Conservation (phyloP, 2,113 vertebrate genomes). For the Cnemophilus loriae region DNA sequence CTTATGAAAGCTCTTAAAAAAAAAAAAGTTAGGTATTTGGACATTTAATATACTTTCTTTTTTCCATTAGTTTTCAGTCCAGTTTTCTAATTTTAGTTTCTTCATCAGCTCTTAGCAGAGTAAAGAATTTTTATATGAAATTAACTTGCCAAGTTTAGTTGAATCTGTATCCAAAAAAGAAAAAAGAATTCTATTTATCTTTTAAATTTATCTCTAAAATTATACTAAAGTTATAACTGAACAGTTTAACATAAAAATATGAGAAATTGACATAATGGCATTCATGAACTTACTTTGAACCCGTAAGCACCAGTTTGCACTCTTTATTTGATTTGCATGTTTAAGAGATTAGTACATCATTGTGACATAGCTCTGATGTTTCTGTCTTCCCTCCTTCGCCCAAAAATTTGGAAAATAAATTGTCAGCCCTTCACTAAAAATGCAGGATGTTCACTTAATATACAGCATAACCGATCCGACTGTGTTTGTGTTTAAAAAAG, state of each 20-base stretch:
- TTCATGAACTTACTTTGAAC: neutral
- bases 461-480: neutral
- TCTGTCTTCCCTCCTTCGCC: rapidly evolving
- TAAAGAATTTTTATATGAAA: neutral
- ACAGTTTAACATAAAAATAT: neutral
- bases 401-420: neutral
- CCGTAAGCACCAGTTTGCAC: neutral
- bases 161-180: neutral
- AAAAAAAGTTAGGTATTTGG: neutral
- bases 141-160: neutral
- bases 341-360: neutral
- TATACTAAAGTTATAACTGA: neutral
- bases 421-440: neutral
- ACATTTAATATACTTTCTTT: neutral
- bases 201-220: neutral
- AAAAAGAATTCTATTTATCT: neutral
- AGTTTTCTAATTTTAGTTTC: neutral
- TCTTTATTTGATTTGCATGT: neutral
- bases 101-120: neutral
- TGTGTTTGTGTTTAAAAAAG: neutral
- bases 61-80: neutral
- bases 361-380: neutral
- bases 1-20: neutral
- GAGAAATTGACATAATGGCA: neutral
- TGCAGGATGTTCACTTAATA: neutral